Conservation (phyloP, 2,797 vertebrate species). For the Dendrocincla tyrannina region DNA sequence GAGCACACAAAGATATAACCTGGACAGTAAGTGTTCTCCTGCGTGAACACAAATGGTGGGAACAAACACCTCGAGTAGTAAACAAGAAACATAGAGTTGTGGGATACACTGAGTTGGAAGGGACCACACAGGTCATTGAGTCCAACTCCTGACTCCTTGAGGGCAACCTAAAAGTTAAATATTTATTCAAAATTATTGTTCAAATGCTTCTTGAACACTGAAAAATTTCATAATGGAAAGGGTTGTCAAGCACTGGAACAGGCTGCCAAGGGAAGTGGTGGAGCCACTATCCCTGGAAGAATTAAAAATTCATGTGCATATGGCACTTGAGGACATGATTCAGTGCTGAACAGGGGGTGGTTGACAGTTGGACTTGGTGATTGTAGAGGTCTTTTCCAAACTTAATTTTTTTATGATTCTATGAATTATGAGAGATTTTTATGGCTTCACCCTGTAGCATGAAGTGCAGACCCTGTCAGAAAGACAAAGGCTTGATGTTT, state of each 20-base stretch:
- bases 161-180: not conserved
- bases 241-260: not conserved
- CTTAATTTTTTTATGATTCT: not conserved
- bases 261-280: not conserved
- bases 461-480: not conserved
- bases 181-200: not conserved
- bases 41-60: not conserved
- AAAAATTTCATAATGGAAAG: not conserved
- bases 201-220: not conserved
- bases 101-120: not conserved
- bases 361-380: not conserved
- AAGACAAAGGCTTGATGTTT: not conserved
- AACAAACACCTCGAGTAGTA: not conserved
- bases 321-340: not conserved
- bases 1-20: fast-evolving
- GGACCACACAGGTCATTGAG: fast-evolving
- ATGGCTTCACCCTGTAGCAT: not conserved
- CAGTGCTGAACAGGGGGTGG: not conserved
- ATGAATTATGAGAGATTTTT: not conserved
- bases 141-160: not conserved
- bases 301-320: not conserved
- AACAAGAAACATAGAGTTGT: not conserved
- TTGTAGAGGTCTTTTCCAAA: not conserved
- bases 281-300: not conserved
- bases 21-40: not conserved